Base-by-base conservation (phyloP, 2,888 invertebrate species). In the Dexiosoma caninum region DNA sequence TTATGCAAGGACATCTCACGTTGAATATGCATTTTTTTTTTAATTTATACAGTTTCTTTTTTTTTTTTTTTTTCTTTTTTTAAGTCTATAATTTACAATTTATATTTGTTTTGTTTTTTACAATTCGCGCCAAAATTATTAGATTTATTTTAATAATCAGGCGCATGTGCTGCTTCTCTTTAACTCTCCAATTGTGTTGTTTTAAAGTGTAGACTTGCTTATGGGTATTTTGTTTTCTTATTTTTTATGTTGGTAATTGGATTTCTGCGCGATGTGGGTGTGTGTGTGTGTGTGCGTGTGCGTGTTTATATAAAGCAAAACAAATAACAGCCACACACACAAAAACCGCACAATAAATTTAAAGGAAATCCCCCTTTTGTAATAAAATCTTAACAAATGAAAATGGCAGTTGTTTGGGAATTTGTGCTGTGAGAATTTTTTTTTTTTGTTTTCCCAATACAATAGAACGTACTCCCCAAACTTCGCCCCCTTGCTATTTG, bases 331-430 rank as follows among this genome's bases (percentile, higher is more conserved):
- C 3, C 27, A 27, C 10, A 42, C 42, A 70, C 51, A 80, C 70
- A 80, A 77, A 78, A 76, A 76, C 71, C 76, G 59, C 80, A 77
- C 79, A 83, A 82, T 83, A 77, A 83, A 83, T 76, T 83, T 75
- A 82, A 83, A 82, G 81, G 83, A 83, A 83, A 82, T 75, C 78
- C 76, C 75, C 81, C 77, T 81, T 75, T 81, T 74, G 64, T 72
- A 81, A 81, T 77, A 81, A 81, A 74, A 81, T 77, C 69, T 77
- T 67, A 81, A 83, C 82, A 83, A 83, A 79, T 81, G 77, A 81
- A 83, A 83, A 83, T 82, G 82, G 82, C 78, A 78, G 81, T 81
- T 77, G 81, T 79, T 78, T 76, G 79, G 79, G 79, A 82, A 82
- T 79, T 79, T 75, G 27, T 67, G 59, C 46, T 60, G 49, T 23